Base-by-base conservation (phyloP, 2,888 invertebrate genomes). In the Eupeodes latifasciatus region DNA sequence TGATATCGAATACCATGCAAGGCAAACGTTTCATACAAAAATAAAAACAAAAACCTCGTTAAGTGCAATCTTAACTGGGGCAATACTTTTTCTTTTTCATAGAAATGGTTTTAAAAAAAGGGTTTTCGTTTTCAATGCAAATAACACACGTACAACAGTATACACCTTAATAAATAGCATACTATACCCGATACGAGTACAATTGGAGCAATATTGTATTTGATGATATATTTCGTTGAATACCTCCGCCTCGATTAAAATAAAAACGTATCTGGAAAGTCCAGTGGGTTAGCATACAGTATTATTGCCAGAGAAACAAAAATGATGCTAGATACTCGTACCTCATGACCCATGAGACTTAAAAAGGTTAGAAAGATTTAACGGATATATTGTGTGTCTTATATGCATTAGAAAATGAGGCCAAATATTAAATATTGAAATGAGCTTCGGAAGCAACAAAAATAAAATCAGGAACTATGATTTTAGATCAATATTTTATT, bases 41-140 rank as follows among this genome's bases (percentile, higher is more conserved):
- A 83, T n/a, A 79, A 61, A 78, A 64, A 61, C 19, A 81, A 19
- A 67, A 71, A 85, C 76, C 61, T 77, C 49, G 67, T 76, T 80
- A 86, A 79, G 79, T 72, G 75, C 40, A 36, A 57, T 64, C 79
- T 76, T 83, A 87, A 80, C 87, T 87, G 62, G 83, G 72, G 76
- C 87, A 87, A 87, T 87, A 83, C 79, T 82, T 83, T 83, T 47
- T 72, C 27, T 66, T 66, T 66, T 34, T 34, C 71, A 69, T 78
- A 51, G 5, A 51, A 51, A 51, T 14, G 5, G 40, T 36, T 27
- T 9, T 11, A 59, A 59, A 36, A 14, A 83, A 49, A 78, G 72
- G 53, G 44, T 40, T 51, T 75, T 47, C 34, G 14, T 51, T 71
- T 85, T 36, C 34, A 71, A 47, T 79, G 62, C 79, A 75, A 36